Percentiles rank a stretch among this genome's conserved stretches.
These are phyloP conservation scores for Steatocranus sp. DNA, from an alignment of 2,797 vertebrate species.

Conservation along the genomic window DNA sequence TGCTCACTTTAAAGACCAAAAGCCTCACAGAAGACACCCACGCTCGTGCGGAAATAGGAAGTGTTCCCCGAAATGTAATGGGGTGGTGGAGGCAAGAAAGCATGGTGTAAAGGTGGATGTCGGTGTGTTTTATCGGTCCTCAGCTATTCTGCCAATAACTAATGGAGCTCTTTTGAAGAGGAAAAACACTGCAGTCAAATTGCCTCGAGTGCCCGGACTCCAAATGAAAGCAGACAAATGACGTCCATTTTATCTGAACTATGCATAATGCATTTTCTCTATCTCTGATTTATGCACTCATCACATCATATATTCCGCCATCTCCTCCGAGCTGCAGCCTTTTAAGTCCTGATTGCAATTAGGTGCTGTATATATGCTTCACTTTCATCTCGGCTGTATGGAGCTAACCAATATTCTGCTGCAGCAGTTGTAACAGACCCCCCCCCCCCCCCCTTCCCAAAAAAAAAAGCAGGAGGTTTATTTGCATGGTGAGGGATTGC, in stretches of 20 bases:
- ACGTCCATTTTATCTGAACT: slow-evolving; percentile 57
- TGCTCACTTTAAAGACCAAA: slow-evolving; percentile 6
- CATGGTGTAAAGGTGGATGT: slow-evolving; percentile 47
- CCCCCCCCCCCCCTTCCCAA: too few relatives aligned
- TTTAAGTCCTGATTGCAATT: slow-evolving; percentile 62
- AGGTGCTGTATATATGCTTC: slow-evolving; percentile 28
- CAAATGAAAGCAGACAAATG: slow-evolving; percentile 63
- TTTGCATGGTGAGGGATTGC: background rate
- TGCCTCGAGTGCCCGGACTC: slow-evolving; percentile 58
- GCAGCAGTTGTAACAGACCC: slow-evolving; percentile 13
- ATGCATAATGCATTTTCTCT: slow-evolving; percentile 56
- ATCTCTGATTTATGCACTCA: slow-evolving; percentile 56
- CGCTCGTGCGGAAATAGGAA: background rate
- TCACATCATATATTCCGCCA: slow-evolving; percentile 49
- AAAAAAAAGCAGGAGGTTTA: slow-evolving; percentile 3
- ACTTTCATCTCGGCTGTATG: slow-evolving; percentile 29
- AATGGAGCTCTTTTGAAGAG: slow-evolving; percentile 54
- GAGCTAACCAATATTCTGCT: background rate
- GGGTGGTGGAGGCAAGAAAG: slow-evolving; percentile 28
- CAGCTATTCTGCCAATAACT: slow-evolving; percentile 54
- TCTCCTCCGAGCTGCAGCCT: slow-evolving; percentile 32
- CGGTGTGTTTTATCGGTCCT: slow-evolving; percentile 52
- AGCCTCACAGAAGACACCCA: background rate
- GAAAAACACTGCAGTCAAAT: slow-evolving; percentile 56
- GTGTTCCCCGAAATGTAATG: slow-evolving; percentile 10